Percentiles rank a stretch among this genome's conserved stretches.
Evolutionary conservation across 1,140 invertebrate species (phyloP).

Genomic region (Pseudobourletiella spinata): DNA sequence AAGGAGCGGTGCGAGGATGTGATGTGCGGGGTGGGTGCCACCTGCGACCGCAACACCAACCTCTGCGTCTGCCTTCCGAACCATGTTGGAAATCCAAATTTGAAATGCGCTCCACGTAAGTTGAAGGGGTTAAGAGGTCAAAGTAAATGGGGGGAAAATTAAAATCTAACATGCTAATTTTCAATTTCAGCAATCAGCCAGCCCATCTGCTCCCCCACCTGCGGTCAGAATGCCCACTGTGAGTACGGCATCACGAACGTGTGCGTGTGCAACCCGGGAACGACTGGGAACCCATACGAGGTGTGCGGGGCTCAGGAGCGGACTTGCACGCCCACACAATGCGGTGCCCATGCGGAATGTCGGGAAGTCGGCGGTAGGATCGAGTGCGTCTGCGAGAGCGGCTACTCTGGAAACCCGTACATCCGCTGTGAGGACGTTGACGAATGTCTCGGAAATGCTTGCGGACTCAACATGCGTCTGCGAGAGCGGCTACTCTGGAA

Average conservation of each 20-base stretch:
- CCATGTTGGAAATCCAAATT: slow-evolving; percentile 77
- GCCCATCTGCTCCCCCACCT: slow-evolving; percentile 66
- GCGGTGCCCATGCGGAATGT: slow-evolving; percentile 69
- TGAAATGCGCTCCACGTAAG: slow-evolving; percentile 84
- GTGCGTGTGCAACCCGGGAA: slow-evolving; percentile 74
- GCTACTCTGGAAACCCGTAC: slow-evolving; percentile 66
- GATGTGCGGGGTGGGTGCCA: slow-evolving; percentile 70
- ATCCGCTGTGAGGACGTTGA: slow-evolving; percentile 60
- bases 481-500: slow-evolving; percentile 49
- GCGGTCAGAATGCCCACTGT: slow-evolving; percentile 75
- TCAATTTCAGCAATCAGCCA: slow-evolving; percentile 55
- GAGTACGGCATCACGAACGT: slow-evolving; percentile 62
- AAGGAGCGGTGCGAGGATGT: slow-evolving; percentile 73
- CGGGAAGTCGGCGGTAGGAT: slow-evolving; percentile 59
- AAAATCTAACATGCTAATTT: not conserved
- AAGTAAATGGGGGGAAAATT: not conserved
- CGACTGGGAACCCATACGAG: slow-evolving; percentile 75
- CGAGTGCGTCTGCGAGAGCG: slow-evolving; percentile 52
- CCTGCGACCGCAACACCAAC: slow-evolving; percentile 66
- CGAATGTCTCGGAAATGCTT: slow-evolving; percentile 69
- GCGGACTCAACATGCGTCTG: slow-evolving; percentile 62
- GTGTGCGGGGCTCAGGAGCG: slow-evolving; percentile 60
- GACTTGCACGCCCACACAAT: slow-evolving; percentile 60
- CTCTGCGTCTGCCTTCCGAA: slow-evolving; percentile 77
- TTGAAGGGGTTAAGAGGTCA: slow-evolving; percentile 36